A percentile compares a stretch with the other conserved stretches of the same genome.
Conservation (phyloP, 2,888 invertebrate genomes). For the Tribolium freemani region DNA sequence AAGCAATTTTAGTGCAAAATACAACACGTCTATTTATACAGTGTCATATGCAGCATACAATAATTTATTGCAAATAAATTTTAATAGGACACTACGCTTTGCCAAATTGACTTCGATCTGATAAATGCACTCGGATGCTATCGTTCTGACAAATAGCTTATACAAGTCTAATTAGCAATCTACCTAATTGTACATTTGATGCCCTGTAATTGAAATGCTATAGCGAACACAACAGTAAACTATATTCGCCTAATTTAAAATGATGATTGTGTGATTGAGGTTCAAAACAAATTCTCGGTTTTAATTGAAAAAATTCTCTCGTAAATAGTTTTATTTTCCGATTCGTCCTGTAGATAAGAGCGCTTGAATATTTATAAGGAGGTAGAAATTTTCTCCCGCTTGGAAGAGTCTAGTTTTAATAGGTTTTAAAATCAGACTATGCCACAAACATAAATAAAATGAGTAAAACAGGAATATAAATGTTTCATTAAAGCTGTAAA, state of each 20-base stretch:
- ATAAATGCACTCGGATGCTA: constrained; percentile 28
- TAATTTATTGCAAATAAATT: constrained; percentile 55
- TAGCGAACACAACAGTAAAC: not conserved
- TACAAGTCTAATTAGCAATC: constrained; percentile 34
- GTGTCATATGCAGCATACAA: constrained; percentile 51
- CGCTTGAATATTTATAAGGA: constrained; percentile 21
- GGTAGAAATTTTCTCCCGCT: not conserved
- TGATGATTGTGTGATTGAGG: too few species aligned
- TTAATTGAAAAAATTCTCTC: not conserved
- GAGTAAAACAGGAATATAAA: constrained; percentile 41
- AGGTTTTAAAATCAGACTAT: constrained; percentile 26
- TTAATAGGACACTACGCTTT: constrained; percentile 47
- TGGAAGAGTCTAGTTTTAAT: constrained; percentile 25
- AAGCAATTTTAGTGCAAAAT: constrained; percentile 53
- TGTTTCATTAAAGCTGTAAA: constrained; percentile 43
- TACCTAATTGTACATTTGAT: constrained; percentile 32
- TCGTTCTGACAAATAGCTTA: constrained; percentile 29
- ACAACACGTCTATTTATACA: constrained; percentile 51
- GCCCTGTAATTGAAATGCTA: constrained; percentile 14
- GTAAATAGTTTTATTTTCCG: constrained; percentile 7
- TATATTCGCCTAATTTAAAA: too few species aligned
- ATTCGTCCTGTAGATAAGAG: constrained; percentile 10
- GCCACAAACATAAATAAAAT: constrained; percentile 34
- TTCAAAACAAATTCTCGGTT: not conserved
- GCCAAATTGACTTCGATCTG: constrained; percentile 41